Base-by-base conservation (phyloP, 2,888 invertebrate species). In the Drosophila neonasuta region DNA sequence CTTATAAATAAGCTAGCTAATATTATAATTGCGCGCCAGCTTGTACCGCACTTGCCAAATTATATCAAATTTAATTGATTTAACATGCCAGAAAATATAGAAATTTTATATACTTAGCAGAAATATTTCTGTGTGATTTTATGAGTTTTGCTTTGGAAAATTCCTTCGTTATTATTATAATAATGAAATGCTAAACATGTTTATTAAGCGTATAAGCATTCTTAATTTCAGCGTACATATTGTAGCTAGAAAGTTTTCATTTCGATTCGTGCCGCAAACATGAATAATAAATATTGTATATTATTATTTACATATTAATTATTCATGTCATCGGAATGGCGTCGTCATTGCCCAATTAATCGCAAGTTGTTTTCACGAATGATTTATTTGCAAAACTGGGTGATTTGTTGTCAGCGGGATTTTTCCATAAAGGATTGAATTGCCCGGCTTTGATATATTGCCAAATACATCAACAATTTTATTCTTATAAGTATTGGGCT, bases 1-100 rank as follows among this genome's bases (percentile, higher is more conserved):
- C 45, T 57, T 49, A 58, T 59, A 79, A 65, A 68, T 77, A 68
- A 63, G 66, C 13, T 44, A 45, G 50, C 60, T 41, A 59, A 55
- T 59, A 46, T 55, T 62, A 71, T 58, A 50, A 39, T 30, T 66
- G 44, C 55, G 42, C 56, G 48, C 34, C 13, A 39, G 29, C 9
- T 67, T 58, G 17, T 30, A 44, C 49, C 60, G 63, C 80, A 80
- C 65, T 69, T 79, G 80, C 62, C 59, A 68, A 66, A 66, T 67
- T 57, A 74, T 79, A 66, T 84, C 80, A 80, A 76, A 68, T 64
- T 80, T 80, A 81, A 81, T 80, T 80, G 76, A 74, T 73, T 58
- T 64, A 65, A 64, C 69, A 46, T 42, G 69, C 41, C 61, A 56
- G 13, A 51, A 48, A 17, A 65, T 30, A 32, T 30, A 52, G 15